phyloP scores from a whole-genome alignment of 2,888 invertebrate species.

The Sepiola atlantica region DNA sequence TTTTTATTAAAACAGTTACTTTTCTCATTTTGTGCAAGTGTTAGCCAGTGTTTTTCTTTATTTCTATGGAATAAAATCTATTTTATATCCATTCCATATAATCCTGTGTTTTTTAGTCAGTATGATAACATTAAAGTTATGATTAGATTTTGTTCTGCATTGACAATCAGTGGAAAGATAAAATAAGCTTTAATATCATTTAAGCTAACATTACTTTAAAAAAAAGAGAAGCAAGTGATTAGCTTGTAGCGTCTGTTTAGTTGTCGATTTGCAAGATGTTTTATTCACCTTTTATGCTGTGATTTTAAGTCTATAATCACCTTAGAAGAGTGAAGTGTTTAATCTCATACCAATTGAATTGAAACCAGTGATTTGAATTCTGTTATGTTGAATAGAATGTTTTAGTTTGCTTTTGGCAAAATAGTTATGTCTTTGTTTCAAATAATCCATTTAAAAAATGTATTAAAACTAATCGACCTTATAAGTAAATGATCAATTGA shows the following conservation, averaged over 20 bases:
- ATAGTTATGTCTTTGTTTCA: background rate
- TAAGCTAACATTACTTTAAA: background rate
- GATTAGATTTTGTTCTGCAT: background rate
- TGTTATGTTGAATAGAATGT: background rate
- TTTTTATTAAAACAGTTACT: too few species aligned
- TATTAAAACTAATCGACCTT: too few species aligned
- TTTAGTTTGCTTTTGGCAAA: background rate
- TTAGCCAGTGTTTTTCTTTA: too few species aligned
- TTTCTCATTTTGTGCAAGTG: too few species aligned
- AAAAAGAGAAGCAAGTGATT: background rate
- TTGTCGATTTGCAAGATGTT: background rate
- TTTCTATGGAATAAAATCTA: too few species aligned
- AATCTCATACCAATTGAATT: background rate
- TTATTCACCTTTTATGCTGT: background rate
- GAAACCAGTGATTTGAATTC: background rate
- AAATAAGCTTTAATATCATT: conserved; percentile 7
- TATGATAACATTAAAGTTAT: background rate
- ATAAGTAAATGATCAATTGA: too few species aligned
- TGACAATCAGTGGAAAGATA: background rate
- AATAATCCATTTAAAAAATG: too few species aligned
- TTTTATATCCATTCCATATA: background rate
- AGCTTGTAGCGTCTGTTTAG: background rate
- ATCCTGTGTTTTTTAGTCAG: background rate
- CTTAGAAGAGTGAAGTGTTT: background rate
- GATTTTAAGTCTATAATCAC: background rate